Percentiles rank a stretch among this genome's conserved stretches.
phyloP scores from a whole-genome alignment of 2,113 vertebrate genomes.

The Eubucco bourcierii region DNA sequence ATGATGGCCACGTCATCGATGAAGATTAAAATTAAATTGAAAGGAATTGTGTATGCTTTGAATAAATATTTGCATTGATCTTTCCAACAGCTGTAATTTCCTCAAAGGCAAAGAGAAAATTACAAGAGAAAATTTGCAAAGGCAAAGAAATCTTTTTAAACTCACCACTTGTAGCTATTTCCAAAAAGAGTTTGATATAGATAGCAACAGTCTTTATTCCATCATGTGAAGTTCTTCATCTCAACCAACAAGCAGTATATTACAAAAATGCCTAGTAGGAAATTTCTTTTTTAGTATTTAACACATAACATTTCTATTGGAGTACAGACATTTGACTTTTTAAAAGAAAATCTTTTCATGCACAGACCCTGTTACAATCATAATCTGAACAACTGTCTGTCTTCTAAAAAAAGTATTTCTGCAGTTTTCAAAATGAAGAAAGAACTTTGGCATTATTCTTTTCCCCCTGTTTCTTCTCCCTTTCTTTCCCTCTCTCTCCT shows the following conservation, averaged over 20 bases:
- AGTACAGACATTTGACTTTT: neutral
- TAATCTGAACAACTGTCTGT: neutral
- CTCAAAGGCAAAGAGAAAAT: too few relatives aligned
- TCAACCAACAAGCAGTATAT: neutral
- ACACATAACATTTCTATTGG: neutral
- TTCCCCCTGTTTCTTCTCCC: neutral
- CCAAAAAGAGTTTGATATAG: neutral
- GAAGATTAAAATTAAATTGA: neutral
- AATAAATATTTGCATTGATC: neutral
- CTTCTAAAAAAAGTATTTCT: neutral
- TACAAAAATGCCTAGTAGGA: neutral
- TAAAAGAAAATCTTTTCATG: neutral
- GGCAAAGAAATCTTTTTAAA: neutral
- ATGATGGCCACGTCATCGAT: neutral
- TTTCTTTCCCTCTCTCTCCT: accelerated
- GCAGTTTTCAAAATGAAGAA: neutral
- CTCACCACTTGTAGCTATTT: neutral
- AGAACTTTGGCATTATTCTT: neutral
- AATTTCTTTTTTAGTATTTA: neutral
- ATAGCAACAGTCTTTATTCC: neutral
- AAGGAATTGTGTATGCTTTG: neutral
- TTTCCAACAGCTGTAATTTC: neutral
- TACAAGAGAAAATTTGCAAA: too few relatives aligned
- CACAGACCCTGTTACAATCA: neutral
- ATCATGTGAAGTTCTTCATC: neutral